phyloP scores from a whole-genome alignment of 2,797 vertebrate genomes.

The Oreochromis grahami region DNA sequence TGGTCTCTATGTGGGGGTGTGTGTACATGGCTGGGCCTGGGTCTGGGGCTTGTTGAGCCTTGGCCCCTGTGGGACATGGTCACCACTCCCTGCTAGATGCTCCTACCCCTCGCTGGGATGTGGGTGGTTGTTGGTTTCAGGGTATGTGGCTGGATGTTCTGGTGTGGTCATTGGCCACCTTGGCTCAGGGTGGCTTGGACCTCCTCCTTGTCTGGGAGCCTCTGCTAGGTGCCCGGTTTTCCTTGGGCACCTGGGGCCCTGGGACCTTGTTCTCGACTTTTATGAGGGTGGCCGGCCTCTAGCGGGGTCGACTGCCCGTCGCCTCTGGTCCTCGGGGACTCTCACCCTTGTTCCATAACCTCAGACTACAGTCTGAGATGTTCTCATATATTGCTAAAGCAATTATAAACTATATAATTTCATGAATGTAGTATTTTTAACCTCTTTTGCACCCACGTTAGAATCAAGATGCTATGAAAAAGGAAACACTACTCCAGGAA shows the following conservation, averaged over 20 bases:
- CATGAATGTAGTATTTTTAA: not conserved
- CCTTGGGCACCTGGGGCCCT: not conserved
- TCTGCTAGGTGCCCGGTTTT: not conserved
- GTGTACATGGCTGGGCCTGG: not conserved
- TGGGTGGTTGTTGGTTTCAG: fast-evolving
- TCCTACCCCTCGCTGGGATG: not conserved
- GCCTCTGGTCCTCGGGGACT: not conserved
- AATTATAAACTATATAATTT: not conserved
- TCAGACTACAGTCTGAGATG: not conserved
- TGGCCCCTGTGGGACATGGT: not conserved
- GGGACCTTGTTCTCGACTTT: not conserved
- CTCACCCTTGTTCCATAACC: not conserved
- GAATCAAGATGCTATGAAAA: not conserved
- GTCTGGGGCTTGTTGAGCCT: not conserved
- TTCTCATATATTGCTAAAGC: not conserved
- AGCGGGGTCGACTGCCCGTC: not conserved
- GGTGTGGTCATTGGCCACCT: not conserved
- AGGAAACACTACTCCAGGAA: not conserved
- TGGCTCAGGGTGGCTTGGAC: not conserved
- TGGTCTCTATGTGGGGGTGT: not conserved
- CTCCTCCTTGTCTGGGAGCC: not conserved
- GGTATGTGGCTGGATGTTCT: not conserved
- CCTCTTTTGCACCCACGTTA: not conserved
- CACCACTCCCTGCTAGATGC: not conserved
- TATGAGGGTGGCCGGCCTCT: not conserved